Conservation (phyloP, 2,888 invertebrate species). For the Ramazzottius varieornatus region DNA sequence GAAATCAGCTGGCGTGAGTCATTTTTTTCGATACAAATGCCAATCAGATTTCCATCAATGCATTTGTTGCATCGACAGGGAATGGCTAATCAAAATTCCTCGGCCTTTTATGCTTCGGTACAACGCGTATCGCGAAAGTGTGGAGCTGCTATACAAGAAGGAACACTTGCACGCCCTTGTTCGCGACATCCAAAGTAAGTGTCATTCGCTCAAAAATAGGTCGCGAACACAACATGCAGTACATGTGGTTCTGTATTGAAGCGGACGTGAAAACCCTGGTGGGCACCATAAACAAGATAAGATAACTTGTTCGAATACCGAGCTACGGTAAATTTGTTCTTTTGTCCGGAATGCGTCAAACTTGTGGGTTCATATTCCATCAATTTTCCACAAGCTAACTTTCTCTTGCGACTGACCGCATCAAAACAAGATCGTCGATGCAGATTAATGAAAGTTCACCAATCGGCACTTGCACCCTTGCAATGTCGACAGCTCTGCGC, state of each 20-base stretch:
- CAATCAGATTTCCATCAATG: not conserved
- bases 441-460: too few species aligned
- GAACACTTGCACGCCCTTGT: conserved; percentile 60
- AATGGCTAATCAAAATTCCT: conserved; percentile 23
- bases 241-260: not conserved
- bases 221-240: not conserved
- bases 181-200: conserved; percentile 21
- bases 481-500: too few species aligned
- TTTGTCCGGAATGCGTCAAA: too few species aligned
- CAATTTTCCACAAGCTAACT: too few species aligned
- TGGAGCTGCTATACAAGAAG: conserved; percentile 54
- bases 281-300: not conserved
- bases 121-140: conserved; percentile 30
- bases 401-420: too few species aligned
- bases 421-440: too few species aligned
- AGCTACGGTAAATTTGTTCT: too few species aligned
- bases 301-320: too few species aligned
- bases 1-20: conserved; percentile 26
- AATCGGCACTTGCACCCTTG: too few species aligned
- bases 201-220: not conserved
- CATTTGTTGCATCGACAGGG: conserved; percentile 12
- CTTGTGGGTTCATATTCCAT: too few species aligned
- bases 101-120: conserved; percentile 30
- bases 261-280: not conserved
- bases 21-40: too few species aligned